Evolutionary conservation across 2,113 vertebrate genomes (phyloP), one percentile per base, ranked within the genome.

Genomic region (Bos indicus): DNA sequence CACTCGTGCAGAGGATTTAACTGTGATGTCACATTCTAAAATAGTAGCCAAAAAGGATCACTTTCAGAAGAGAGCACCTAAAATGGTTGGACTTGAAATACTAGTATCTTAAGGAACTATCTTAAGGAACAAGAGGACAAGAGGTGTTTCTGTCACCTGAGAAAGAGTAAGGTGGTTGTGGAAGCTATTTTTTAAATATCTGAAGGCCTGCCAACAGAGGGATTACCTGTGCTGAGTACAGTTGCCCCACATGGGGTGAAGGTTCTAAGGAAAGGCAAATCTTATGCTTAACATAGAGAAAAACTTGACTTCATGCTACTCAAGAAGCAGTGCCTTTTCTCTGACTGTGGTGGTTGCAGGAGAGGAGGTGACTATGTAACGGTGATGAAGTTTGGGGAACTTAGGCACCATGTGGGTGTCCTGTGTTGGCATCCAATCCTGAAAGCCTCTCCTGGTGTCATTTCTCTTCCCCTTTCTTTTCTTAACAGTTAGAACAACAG

Each of bases 401-500:
- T 88, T 10, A 14, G 13, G 13, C 11, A 59, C 71, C 6, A 6
- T 9, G 16, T 67, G 2, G 14, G 15, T 62, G 36, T 56, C 21
- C 40, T 62, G 2, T 25, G 33, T 57, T 57, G 60, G 67, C 56
- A 36, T 59, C 17, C 40, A 25, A 12, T 87, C 71, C 60, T 40
- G 2, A 71, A 57, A 91, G 1, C 30, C 33, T 93, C 28, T 94
- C 30, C 33, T 46, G 15, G 3, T 84, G 1, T 88, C 30, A 21
- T 64, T 36, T 92, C 6, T 86, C 16, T 46, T 40, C 0, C 43
- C 52, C 28, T n/a, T 46, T 4, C 1, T 1, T 81, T 78, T n/a
- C 33, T 56, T 94, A 36, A 0, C 64, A 99, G 99, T 90, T 99
- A 97, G 99, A 99, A 98, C 99, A 99, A 62, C 99, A 99, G 99